phyloP scores from a whole-genome alignment of 2,113 vertebrate genomes.

The Microtus ochrogaster region DNA sequence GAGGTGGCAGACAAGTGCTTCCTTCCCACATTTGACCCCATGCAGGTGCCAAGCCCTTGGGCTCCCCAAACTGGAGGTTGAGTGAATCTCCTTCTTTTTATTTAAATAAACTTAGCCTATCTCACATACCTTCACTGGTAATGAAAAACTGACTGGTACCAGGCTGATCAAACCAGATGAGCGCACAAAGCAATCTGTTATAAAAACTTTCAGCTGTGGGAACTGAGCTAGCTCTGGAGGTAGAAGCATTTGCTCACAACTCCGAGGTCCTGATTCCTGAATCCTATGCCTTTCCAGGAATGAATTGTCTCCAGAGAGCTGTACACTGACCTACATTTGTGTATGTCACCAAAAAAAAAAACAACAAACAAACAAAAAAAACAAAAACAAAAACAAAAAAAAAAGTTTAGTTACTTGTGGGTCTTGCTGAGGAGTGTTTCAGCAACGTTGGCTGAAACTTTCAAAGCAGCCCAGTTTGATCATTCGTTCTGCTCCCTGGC shows the following conservation, averaged over 20 bases:
- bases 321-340: not conserved
- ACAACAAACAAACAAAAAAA: too few relatives aligned
- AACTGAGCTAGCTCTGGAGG: not conserved
- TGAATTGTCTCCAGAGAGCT: not conserved
- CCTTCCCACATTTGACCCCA: not conserved
- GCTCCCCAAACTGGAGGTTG: not conserved
- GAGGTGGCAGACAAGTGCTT: not conserved
- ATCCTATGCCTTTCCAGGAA: not conserved
- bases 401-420: not conserved
- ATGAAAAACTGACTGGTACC: not conserved
- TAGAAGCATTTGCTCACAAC: not conserved
- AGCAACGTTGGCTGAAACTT: not conserved
- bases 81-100: not conserved
- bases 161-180: not conserved
- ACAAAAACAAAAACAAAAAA: too few relatives aligned
- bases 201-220: not conserved
- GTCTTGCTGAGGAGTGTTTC: constrained; percentile 24
- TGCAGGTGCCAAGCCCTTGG: not conserved
- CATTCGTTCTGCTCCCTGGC: not conserved
- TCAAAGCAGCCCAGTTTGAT: not conserved
- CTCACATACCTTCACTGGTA: not conserved
- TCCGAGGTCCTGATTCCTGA: not conserved
- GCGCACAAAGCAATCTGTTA: constrained; percentile 27
- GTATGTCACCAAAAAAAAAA: not conserved
- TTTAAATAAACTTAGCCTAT: not conserved